Conservation (phyloP, 2,888 invertebrate genomes). For the Drosophila melanocephala region DNA sequence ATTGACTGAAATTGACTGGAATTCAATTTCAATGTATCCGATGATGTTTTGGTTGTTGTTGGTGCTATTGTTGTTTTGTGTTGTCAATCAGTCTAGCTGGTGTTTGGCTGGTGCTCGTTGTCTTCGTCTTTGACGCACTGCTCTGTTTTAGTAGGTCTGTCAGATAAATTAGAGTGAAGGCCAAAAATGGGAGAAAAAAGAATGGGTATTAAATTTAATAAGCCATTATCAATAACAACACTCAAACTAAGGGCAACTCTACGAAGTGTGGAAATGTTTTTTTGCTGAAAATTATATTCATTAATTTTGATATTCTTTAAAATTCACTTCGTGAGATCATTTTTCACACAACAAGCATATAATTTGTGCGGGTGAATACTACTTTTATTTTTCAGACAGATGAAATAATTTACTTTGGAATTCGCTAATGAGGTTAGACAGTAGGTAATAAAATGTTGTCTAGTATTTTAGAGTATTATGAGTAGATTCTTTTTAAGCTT, state of each 20-base stretch:
- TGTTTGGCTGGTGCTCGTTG: slow-evolving; percentile 51
- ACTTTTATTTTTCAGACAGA: background rate
- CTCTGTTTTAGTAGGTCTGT: slow-evolving; percentile 70
- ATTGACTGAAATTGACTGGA: slow-evolving; percentile 48
- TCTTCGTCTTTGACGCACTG: slow-evolving; percentile 55
- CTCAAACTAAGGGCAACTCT: slow-evolving; percentile 14
- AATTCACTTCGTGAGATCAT: background rate
- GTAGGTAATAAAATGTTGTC: background rate
- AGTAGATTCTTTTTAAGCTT: slow-evolving; percentile 42
- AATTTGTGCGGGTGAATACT: background rate
- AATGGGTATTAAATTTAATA: slow-evolving; percentile 37
- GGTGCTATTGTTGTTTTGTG: slow-evolving; percentile 26
- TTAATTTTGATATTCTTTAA: background rate
- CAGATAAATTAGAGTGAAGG: slow-evolving; percentile 19
- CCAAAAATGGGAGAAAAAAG: slow-evolving; percentile 3
- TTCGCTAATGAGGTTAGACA: background rate
- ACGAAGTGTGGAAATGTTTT: slow-evolving; percentile 12
- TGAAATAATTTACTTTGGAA: background rate
- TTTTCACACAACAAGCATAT: slow-evolving; percentile 5
- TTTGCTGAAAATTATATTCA: slow-evolving; percentile 5
- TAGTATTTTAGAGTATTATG: background rate
- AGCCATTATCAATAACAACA: slow-evolving; percentile 32
- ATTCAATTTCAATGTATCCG: slow-evolving; percentile 37
- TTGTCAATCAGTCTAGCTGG: slow-evolving; percentile 78
- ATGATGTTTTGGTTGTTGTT: slow-evolving; percentile 26